Base-by-base conservation (phyloP, 2,888 invertebrate species). In the Calameuta filiformis region DNA sequence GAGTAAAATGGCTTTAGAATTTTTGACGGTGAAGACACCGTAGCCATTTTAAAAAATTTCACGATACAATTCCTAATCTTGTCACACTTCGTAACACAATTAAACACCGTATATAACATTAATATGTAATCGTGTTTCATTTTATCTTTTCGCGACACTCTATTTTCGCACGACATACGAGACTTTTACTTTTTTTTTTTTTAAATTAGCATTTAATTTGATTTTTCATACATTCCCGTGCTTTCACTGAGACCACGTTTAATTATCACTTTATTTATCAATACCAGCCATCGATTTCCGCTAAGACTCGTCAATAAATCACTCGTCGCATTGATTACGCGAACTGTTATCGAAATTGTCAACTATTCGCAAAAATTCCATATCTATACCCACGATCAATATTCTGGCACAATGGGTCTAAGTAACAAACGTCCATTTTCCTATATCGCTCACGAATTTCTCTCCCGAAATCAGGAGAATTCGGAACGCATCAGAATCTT, bases 21-120 rank as follows among this genome's bases (percentile, higher is more conserved):
- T 23, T 56, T 56, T 23, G 9, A 56, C 56, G 9, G 56, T 56
- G 56, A 23, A 23, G 56, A 56, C 2, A 56, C 23, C 23, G 23
- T 23, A 23, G 40, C 23, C 40, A 40, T 30, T 30, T 69, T 31
- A 31, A 2, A 71, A 71, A 15, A 71, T 34, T 33, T 0, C 12
- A 71, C 30, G 33, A 34, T 71, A 71, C 12, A 71, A 31, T 34
- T 12, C 34, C 31, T 71, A 71, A 71, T 71, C 33, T 3, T 71
- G 34, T 71, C 71, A 71, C 71, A 71, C 71, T 71, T 34, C 71
- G 34, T 31, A 71, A 33, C 31, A 71, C 34, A 34, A 71, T 71
- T 71, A 71, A 71, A 71, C 31, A 71, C 12, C 71, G 9, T 71
- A 31, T 30, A 15, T 71, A 71, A 71, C 71, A 34, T 71, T 71